These are phyloP conservation scores for Globodera rostochiensis DNA, from an alignment of 1,140 invertebrate genomes.

Conservation along the genomic window DNA sequence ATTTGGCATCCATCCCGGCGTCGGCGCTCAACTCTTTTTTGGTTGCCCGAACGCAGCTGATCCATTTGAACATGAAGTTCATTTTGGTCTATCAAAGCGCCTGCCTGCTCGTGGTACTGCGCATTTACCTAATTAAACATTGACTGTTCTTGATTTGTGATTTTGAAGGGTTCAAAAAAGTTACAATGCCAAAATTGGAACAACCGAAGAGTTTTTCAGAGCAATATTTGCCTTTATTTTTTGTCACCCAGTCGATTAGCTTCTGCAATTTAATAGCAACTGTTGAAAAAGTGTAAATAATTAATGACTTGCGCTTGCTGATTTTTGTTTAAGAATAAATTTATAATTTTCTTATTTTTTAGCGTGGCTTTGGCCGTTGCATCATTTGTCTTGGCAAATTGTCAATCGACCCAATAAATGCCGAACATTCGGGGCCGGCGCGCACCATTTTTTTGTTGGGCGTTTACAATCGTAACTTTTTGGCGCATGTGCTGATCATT, in stretches of 20 bases:
- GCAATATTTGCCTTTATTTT: no score
- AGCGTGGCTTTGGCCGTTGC: background rate
- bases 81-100: background rate
- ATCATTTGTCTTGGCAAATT: background rate
- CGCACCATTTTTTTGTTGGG: background rate
- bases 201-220: no score
- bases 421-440: background rate
- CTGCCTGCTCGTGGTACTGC: background rate
- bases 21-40: background rate
- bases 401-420: background rate
- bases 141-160: no score
- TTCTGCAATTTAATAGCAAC: no score
- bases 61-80: background rate
- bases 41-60: background rate
- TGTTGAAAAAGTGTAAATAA: no score
- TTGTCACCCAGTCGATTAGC: no score
- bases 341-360: background rate
- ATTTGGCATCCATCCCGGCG: background rate
- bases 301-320: no score
- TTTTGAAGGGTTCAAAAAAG: no score
- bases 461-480: constrained; percentile 11
- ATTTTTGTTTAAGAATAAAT: background rate
- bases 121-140: no score
- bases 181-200: no score
- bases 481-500: constrained; percentile 1